Base-by-base conservation (phyloP, 2,113 vertebrate genomes). In the Platysternon megacephalum region DNA sequence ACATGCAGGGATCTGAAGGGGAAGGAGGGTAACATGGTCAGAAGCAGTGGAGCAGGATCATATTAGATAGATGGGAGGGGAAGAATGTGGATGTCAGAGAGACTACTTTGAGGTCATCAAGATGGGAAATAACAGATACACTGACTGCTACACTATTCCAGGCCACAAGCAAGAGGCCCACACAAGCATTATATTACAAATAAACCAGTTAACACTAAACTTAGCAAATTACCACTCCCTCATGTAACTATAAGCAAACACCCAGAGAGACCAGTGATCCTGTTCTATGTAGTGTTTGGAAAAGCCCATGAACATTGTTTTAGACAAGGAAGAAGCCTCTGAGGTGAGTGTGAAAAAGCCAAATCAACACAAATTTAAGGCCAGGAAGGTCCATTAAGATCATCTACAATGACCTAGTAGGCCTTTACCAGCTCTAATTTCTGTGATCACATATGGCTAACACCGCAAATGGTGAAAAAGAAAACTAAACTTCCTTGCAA, bases 391-490 rank as follows among this genome's bases (percentile, higher is more conserved):
- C 78, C 8, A 0, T 8, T 44, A 35, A 0, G 0, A 29, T 3
- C n/a, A 6, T 48, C 1, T 14, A 5, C 2, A 1, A 16, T 28
- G 78, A 82, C 11, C 42, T 55, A 4, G 0, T 17, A 91, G 89
- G 86, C 81, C 89, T 96, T 74, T 90, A 90, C 89, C 82, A 87
- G 84, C 86, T 82, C 88, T 39, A 39, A 28, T 22, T 87, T 80
- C 85, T 89, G 81, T 86, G 89, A 84, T 26, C 49, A 96, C 91
- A 87, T 80, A 78, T 52, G 91, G 95, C 52, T 26, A 65, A 91
- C 76, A 53, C 86, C 95, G 93, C 97, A 51, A 87, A 90, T 83
- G 74, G 42, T 82, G 55, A 35, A 82, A 81, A 51, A 61, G 48
- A 68, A 89, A 17, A 4, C 12, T 87, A 39, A 49, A 79, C 48